Evolutionary conservation across 2,113 vertebrate genomes (phyloP).

Genomic region (Calidris pugnax): DNA sequence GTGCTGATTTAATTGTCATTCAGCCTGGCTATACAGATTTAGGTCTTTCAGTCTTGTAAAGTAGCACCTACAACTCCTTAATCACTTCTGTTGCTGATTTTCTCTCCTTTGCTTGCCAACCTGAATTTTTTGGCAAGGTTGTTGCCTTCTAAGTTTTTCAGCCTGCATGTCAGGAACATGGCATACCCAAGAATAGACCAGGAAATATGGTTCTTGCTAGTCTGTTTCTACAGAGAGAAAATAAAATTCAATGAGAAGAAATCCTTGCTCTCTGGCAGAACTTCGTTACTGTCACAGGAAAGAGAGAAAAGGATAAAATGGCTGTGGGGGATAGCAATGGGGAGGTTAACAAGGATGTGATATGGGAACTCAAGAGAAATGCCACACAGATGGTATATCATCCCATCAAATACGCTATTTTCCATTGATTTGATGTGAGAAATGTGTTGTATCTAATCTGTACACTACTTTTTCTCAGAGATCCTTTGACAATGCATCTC

Average conservation of each 20-base stretch:
- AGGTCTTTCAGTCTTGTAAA: not conserved
- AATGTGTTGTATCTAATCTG: not conserved
- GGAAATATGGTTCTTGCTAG: not conserved
- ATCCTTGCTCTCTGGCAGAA: not conserved
- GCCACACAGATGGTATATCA: not conserved
- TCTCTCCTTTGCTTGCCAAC: conserved; percentile 10
- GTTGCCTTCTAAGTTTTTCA: conserved; percentile 17
- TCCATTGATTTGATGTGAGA: not conserved
- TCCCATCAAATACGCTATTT: not conserved
- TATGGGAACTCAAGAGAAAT: not conserved
- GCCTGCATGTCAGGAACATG: not conserved
- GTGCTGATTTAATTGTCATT: not conserved
- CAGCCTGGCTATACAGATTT: not conserved
- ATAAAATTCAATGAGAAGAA: not conserved
- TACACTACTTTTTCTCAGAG: not conserved
- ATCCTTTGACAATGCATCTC: not conserved
- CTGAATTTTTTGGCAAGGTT: conserved; percentile 9
- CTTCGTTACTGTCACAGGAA: not conserved
- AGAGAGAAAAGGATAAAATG: not conserved
- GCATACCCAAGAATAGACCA: not conserved
- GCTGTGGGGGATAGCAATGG: not conserved
- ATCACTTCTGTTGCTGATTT: conserved; percentile 25
- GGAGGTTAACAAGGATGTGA: not conserved
- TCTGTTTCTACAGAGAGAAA: not conserved
- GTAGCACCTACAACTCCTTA: not conserved